Evolutionary conservation across 2,113 vertebrate genomes (phyloP).

Genomic region (Myotis yumanensis): DNA sequence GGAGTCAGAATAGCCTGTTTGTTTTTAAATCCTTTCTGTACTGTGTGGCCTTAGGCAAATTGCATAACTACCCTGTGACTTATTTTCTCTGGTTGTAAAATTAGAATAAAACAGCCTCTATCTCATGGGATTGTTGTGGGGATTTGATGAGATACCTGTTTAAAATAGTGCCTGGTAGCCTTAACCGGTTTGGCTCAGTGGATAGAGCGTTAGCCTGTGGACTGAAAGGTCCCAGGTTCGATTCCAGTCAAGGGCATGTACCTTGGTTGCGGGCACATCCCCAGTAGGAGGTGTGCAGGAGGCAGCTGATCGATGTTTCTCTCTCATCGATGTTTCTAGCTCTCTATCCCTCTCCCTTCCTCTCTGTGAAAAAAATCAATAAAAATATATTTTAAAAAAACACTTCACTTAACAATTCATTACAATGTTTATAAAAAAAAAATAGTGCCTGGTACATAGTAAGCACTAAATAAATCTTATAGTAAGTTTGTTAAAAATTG

Average conservation of each 20-base stretch:
- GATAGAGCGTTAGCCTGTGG: no score
- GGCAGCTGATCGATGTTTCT: no score
- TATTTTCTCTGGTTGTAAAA: neutral
- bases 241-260: no score
- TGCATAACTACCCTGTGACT: neutral
- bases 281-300: no score
- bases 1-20: neutral
- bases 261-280: no score
- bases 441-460: neutral
- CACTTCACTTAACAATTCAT: no score
- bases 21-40: neutral
- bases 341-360: no score
- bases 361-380: no score
- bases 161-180: neutral
- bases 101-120: neutral
- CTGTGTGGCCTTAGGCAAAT: neutral
- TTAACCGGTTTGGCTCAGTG: no score
- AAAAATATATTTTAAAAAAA: no score
- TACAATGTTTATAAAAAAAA: neutral
- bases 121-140: neutral
- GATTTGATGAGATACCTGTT: neutral
- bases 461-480: neutral
- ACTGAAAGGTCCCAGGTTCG: no score
- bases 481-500: constrained; percentile 30
- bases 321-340: no score